Base-by-base conservation (phyloP, 1,140 invertebrate genomes). In the Penaeus chinensis region DNA sequence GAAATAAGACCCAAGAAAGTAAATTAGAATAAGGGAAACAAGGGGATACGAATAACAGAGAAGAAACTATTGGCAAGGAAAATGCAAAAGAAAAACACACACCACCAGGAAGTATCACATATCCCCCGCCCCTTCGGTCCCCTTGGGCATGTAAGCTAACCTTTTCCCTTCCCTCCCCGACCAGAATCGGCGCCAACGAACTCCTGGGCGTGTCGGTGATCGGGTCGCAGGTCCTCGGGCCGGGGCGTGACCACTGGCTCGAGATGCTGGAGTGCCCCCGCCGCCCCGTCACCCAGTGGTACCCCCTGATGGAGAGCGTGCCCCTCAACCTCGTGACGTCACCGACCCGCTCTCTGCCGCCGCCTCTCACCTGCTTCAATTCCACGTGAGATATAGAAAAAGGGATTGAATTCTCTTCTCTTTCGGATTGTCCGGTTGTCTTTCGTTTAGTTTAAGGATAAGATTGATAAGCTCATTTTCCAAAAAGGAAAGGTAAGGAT, bases 261-360 rank as follows among this genome's bases (percentile, higher is more conserved):
- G 96, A 97, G 92, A 97, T 97, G 96, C 91, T 97, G 91, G 96
- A 97, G 91, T 96, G 95, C 92, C 95, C 96, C 10, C 93, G 96
- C 24, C 95, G 96, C 91, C 96, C 96, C 0, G 95, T 97, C 1
- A 95, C 96, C 4, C 96, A 97, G 91, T 97, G 96, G 96, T 97
- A 97, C 91, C 93, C 95, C 0, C 93, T 97, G 69, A 94, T 95
- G 91, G 96, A 90, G 78, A 90, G 89, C 66, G 89, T 90, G 0
- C 89, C 89, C 20, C 27, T 96, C 91, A 94, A 94, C 84, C 92
- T 95, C 79, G 93, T 95, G 86, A 93, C 95, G 65, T 93, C 93
- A 22, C 89, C 92, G 10, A 92, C 93, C 2, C 91, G 91, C 16
- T 93, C 93, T 37, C 92, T 93, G 85, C 94, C 94, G 10, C 91